These are phyloP conservation scores for Rhagoletis pomonella DNA, from an alignment of 1,140 invertebrate species.

Conservation along the genomic window DNA sequence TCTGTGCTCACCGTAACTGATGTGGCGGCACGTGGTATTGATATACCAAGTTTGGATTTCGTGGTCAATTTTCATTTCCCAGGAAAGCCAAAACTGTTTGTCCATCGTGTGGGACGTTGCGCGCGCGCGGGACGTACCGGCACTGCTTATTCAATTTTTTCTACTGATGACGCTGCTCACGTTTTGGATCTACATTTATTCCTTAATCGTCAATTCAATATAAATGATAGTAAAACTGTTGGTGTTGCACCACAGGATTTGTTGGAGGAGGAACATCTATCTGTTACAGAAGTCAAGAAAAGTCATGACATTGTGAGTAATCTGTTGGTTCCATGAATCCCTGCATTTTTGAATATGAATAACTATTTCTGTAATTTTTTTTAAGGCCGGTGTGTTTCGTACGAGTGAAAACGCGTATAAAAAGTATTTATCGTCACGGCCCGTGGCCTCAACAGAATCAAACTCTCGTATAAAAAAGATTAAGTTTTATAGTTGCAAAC, in stretches of 20 bases:
- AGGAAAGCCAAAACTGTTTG: conserved; percentile 96
- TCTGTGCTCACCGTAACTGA: conserved; percentile 95
- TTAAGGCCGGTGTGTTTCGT: conserved; percentile 82
- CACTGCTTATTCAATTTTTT: conserved; percentile 90
- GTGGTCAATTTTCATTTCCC: conserved; percentile 99
- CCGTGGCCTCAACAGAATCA: conserved; percentile 90
- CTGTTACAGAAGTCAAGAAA: conserved; percentile 85
- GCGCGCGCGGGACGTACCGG: conserved; percentile 95
- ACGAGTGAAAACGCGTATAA: conserved; percentile 92
- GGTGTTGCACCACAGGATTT: conserved; percentile 86
- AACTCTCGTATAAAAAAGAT: conserved; percentile 84
- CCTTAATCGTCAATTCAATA: conserved; percentile 84
- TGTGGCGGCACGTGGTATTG: conserved; percentile 96
- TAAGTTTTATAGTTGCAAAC: conserved; percentile 70
- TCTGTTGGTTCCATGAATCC: background rate
- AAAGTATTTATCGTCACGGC: conserved; percentile 91
- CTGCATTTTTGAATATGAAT: background rate
- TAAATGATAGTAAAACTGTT: conserved; percentile 76
- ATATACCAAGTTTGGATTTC: conserved; percentile 96
- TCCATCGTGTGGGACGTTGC: conserved; percentile 98
- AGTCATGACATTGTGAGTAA: conserved; percentile 84
- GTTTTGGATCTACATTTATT: conserved; percentile 96
- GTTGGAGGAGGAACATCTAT: conserved; percentile 89
- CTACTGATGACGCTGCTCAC: conserved; percentile 93
- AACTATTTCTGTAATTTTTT: background rate